Base-by-base conservation (phyloP, 2,113 vertebrate species). In the Chloropsis hardwickii region DNA sequence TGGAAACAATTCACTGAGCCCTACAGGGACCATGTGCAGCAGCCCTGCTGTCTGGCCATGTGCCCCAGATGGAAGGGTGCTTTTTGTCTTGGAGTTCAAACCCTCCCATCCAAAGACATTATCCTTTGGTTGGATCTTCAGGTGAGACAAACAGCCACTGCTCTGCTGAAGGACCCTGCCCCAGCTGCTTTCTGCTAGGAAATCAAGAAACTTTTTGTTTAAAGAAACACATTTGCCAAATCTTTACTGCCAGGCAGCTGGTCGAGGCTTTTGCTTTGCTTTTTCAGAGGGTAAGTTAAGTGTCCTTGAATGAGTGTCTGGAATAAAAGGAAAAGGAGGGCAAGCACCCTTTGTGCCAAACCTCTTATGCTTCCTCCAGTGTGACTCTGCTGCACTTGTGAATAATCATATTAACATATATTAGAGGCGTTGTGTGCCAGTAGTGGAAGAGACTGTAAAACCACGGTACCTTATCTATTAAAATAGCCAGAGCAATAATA, bases 341-440 rank as follows among this genome's bases (percentile, higher is more conserved):
- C 51, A 74, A 66, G 66, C 60, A 90, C 87, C 72, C 65, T 94
- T 97, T 83, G 78, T 92, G 81, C 60, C 95, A 88, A 77, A 84
- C 22, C 70, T 92, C 84, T 80, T 64, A 50, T 0, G 0, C 79
- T 90, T 74, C 25, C 61, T 90, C 83, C 76, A 54, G 73, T 65
- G 81, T 85, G 90, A 81, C 82, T 90, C 92, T 56, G 81, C 87
- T 93, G 82, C 93, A 88, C 82, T 94, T 86, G 88, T 90, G 83
- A 93, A 71, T 53, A 67, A 81, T 86, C 86, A 79, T 74, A 90
- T 95, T 96, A 88, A 90, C 76, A 71, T 92, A 67, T 48, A 86
- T 94, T 90, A 92, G 53, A 79, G 48, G 67, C 27, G 48, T 84
- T 96, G 33, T 88, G 79, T 86, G 82, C 76, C 44, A n/a, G 64